Conservation (phyloP, 2,888 invertebrate species). For the Phaedon cochleariae region DNA sequence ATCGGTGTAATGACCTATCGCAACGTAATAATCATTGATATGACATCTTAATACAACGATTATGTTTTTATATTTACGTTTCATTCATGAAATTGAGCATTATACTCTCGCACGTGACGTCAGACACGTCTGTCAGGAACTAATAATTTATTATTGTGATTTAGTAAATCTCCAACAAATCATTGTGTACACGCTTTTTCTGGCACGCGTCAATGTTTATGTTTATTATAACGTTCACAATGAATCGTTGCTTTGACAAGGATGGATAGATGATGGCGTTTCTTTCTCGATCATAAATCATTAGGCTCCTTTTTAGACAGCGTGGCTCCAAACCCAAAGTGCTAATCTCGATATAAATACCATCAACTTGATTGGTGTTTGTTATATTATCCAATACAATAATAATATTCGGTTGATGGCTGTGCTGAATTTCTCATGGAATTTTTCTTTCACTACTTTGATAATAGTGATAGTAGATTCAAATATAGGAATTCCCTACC, state of each 20-base stretch:
- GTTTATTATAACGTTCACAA: constrained; percentile 20
- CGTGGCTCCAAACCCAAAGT: neutral
- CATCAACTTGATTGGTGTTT: neutral
- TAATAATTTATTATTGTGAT: constrained; percentile 27
- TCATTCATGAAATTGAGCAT: constrained; percentile 46
- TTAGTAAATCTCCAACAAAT: constrained; percentile 21
- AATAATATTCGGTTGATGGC: too few species aligned
- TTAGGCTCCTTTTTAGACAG: neutral
- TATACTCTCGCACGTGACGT: constrained; percentile 29
- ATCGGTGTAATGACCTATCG: constrained; percentile 48
- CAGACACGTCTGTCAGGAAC: constrained; percentile 30
- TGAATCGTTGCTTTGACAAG: constrained; percentile 7
- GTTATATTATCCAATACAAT: too few species aligned
- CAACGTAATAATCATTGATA: constrained; percentile 51
- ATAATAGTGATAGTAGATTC: too few species aligned
- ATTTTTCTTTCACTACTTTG: too few species aligned
- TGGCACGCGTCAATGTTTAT: constrained; percentile 20
- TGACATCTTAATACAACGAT: constrained; percentile 50
- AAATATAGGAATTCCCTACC: too few species aligned
- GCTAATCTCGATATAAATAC: neutral
- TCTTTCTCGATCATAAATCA: neutral
- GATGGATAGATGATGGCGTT: constrained; percentile 12
- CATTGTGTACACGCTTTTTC: constrained; percentile 19
- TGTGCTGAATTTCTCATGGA: too few species aligned
- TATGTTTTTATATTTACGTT: constrained; percentile 46